Base-by-base conservation (phyloP, 2,888 invertebrate species). In the Macrophya alboannulata region DNA sequence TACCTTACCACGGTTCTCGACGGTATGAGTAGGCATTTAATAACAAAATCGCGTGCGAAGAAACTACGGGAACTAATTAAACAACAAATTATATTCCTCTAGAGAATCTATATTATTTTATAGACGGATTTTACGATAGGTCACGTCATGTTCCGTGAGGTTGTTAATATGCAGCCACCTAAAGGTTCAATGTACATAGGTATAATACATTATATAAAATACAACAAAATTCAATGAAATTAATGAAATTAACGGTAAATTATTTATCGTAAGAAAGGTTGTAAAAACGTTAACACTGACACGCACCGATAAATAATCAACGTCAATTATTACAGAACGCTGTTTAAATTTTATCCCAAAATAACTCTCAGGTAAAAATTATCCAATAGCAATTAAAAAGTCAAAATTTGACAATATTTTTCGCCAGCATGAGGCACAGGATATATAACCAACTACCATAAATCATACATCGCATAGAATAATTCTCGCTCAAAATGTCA, bases 121-220 rank as follows among this genome's bases (percentile, higher is more conserved):
- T 45, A 40, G 21, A 9, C 17, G 45, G 74, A 74, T 74, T 45
- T 74, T 45, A 74, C 74, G 74, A 74, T 25, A 45, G 74, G 74
- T 74, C 74, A 74, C 21, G 45, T 43, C 74, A 74, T 74, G 45
- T 74, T 74, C 21, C 74, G 74, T 74, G 74, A 74, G 45, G 43
- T 74, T 74, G 45, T 62, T 37, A 68, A 25, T 25, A 25, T 62
- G 25, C 25, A 62, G 62, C 12, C 25, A 25, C 62, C 8, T 62
- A 55, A 25, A 62, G 62, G 12, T 25, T 25, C 10, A 48, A 17
- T 55, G 15, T 55, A 4, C 48, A 48, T 17, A n/a, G n/a, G n/a
- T n/a, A n/a, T n/a, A n/a, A n/a, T n/a, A n/a, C n/a, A n/a, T n/a
- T n/a, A 55, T 55, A n/a, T 17, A 17, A 17, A 55, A 68, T 12